These are phyloP conservation scores for Aulostomus chinensis DNA, from an alignment of 2,797 vertebrate genomes.

Conservation along the genomic window DNA sequence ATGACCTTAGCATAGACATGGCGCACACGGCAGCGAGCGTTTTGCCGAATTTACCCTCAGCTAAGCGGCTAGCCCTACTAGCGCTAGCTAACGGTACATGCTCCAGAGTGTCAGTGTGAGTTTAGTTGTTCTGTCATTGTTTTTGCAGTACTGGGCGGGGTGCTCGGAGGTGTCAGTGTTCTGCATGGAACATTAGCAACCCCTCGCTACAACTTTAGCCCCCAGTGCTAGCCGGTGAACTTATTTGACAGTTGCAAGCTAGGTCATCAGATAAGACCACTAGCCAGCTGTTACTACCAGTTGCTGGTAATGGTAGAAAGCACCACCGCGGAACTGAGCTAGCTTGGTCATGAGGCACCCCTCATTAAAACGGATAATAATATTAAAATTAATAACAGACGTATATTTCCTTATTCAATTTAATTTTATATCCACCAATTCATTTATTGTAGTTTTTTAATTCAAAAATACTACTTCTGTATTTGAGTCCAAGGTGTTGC, in stretches of 20 bases:
- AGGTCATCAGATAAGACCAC: constrained; percentile 34
- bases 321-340: constrained; percentile 1
- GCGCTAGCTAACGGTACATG: constrained; percentile 27
- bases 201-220: constrained; percentile 30
- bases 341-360: not conserved
- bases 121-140: constrained; percentile 41
- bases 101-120: constrained; percentile 15
- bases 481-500: too few relatives aligned
- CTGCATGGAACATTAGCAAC: constrained; percentile 9
- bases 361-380: not conserved
- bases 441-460: not conserved
- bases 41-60: constrained; percentile 3
- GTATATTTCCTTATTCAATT: too few relatives aligned
- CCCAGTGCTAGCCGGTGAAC: constrained; percentile 22
- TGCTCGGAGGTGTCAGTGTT: constrained; percentile 20
- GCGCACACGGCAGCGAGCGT: constrained; percentile 18
- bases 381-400: not conserved
- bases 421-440: not conserved
- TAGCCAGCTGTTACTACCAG: constrained; percentile 29
- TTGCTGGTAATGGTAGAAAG: constrained; percentile 25
- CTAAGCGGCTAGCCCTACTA: constrained; percentile 13
- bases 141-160: constrained; percentile 47
- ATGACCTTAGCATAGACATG: constrained; percentile 53
- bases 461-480: too few relatives aligned
- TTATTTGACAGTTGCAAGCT: constrained; percentile 41